A percentile compares a stretch with the other conserved stretches of the same genome.
Conservation (phyloP, 2,113 vertebrate genomes). For the Polyodon spathula region DNA sequence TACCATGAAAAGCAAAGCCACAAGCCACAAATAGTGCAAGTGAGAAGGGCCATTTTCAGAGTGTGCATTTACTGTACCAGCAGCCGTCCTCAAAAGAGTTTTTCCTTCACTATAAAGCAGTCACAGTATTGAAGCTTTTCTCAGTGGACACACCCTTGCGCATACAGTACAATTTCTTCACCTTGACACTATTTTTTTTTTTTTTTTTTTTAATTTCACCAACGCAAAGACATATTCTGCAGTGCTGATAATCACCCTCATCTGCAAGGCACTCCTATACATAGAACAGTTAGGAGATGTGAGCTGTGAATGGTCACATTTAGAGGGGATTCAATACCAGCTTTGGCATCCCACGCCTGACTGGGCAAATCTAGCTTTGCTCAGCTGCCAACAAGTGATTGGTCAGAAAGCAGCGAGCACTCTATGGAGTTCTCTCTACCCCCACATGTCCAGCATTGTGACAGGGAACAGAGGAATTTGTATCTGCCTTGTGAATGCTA, state of each 20-base stretch:
- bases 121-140: too few species aligned
- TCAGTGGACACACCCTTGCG: too few species aligned
- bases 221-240: background rate
- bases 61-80: background rate
- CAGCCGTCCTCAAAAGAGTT: too few species aligned
- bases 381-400: background rate
- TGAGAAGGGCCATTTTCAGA: background rate
- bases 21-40: background rate
- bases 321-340: background rate
- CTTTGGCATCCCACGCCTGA: constrained; percentile 6
- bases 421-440: background rate
- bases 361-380: constrained; percentile 1
- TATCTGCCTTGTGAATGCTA: constrained; percentile 6
- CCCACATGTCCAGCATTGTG: constrained; percentile 1
- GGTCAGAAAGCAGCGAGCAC: constrained; percentile 9
- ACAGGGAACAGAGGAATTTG: constrained; percentile 16
- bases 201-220: background rate
- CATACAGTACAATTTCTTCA: background rate
- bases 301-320: constrained; percentile 8
- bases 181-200: background rate
- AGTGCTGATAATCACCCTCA: background rate
- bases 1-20: background rate
- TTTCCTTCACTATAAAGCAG: too few species aligned
- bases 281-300: background rate
- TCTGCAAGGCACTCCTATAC: background rate